phyloP scores from a whole-genome alignment of 2,888 invertebrate species.

The Achlya flavicornis region DNA sequence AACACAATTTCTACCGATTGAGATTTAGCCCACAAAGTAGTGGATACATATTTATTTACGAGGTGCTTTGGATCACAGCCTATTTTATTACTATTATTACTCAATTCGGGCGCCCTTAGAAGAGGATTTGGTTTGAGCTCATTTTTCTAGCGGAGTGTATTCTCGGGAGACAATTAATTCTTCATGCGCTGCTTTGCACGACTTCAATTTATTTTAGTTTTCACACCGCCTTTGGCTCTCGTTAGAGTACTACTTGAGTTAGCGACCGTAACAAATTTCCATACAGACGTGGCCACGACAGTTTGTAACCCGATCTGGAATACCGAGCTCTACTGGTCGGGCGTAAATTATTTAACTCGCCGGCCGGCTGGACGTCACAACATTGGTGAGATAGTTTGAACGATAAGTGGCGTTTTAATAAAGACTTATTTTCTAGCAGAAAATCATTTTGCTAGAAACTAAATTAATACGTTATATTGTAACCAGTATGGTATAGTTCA shows the following conservation, averaged over 20 bases:
- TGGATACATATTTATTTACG: background rate
- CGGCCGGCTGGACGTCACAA: background rate
- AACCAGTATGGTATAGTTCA: too few relatives aligned
- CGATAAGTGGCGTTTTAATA: background rate
- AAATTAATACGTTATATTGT: too few relatives aligned
- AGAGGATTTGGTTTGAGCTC: background rate
- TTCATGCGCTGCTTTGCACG: slow-evolving; percentile 31
- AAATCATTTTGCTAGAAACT: background rate
- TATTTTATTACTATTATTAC: background rate
- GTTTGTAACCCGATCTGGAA: slow-evolving; percentile 56
- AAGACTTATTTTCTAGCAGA: background rate
- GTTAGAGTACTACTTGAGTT: slow-evolving; percentile 46
- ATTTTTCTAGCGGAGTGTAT: slow-evolving; percentile 29
- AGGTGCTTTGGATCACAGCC: background rate
- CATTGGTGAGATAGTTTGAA: background rate
- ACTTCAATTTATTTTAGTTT: slow-evolving; percentile 43
- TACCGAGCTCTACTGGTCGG: slow-evolving; percentile 24
- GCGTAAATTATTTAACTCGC: slow-evolving; percentile 9
- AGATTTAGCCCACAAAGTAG: slow-evolving; percentile 1
- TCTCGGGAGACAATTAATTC: slow-evolving; percentile 36
- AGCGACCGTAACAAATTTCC: slow-evolving; percentile 57
- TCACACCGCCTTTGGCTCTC: slow-evolving; percentile 50
- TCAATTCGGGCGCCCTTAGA: background rate
- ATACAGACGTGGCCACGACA: slow-evolving; percentile 57
- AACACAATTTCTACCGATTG: slow-evolving; percentile 18